Evolutionary conservation across 2,888 invertebrate species (phyloP), one percentile per base, ranked within the genome.

Genomic region (Dasysyrphus tricinctus): DNA sequence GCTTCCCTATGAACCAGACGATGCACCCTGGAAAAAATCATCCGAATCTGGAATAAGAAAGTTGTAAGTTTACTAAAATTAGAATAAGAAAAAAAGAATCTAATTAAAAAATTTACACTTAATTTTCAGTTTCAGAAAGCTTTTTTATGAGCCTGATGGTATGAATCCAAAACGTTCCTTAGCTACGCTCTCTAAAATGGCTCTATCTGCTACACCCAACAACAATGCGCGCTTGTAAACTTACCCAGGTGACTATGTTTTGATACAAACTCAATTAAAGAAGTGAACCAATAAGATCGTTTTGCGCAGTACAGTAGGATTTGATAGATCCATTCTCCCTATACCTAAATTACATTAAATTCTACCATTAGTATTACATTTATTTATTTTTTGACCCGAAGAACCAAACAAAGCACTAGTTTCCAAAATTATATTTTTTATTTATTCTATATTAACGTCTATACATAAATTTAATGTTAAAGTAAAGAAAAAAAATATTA

Each of bases 1-100:
- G 1, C 94, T 99, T 89, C 99, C 99, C 34, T 96, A 96, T 73
- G 99, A 99, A 92, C 99, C 99, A 0, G 98, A 98, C 90, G 99
- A 99, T 93, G 99, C 99, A 80, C 98, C 98, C 0, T 98, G 98
- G 97, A 97, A 97, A 92, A 95, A 94, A 90, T 94, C 95, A 44
- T 90, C 90, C 19, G 96, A 97, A 93, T 97, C 97, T 88, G 97
- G 97, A 56, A 97, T 97, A 90, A 94, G 97, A 91, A 97, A 97
- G 94, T 97, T 97, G 97, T 97, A 94, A 95, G 96, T 95, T 63
- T 8, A 57, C 49, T 34, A 6, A 19, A 19, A 44, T 74, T 47
- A 44, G 70, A 32, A 8, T 3, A 16, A 32, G 4, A 34, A n/a
- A 16, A 9, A 19, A 5, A 42, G 29, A 8, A 29, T 2, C 7